Evolutionary conservation across 1,140 invertebrate species (phyloP), one percentile per base, ranked within the genome.

Genomic region (Diploscapter pachys): DNA sequence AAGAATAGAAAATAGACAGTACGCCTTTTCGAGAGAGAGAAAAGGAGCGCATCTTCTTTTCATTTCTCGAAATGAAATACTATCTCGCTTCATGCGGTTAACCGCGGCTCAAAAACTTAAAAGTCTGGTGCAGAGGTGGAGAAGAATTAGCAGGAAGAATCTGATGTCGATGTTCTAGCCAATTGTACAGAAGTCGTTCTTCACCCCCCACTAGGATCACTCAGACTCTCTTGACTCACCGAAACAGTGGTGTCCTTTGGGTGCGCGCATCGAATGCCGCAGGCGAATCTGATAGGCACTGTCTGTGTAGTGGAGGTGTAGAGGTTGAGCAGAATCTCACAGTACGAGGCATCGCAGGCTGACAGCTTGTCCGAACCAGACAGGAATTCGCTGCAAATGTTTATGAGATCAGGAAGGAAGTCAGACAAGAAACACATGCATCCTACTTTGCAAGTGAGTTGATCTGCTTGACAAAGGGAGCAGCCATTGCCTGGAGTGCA

Each of bases 291-390:
- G 4, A 72, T 11, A 63, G 71, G 56, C 4, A 72, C n/a, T 51
- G 51, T 72, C 5, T n/a, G 49, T 11, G 11, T 49, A 13, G 31
- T 63, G 5, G 71, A 13, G 11, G 9, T 5, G 71, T 72, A 67
- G 5, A 72, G 50, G 50, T 72, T 69, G 61, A 50, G n/a, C 6
- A 76, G 56, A 4, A 72, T 53, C 11, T 76, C 51, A 52, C 53
- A 76, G 64, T 76, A 76, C 4, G 53, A 49, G 13, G 54, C 55
- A 54, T 76, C 75, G n/a, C 71, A 53, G 48, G 9, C 56, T 13
- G 13, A 4, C 55, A 74, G 68, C 57, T 56, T 67, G 52, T 74
- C 73, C 9, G 56, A 52, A n/a, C 57, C 64, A 57, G 62, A 9
- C 2, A 64, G 54, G 66, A 53, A 74, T 31, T 74, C 63, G 48